A percentile compares a stretch with the other conserved stretches of the same genome.
Conservation (phyloP, 1,140 invertebrate species). For the Diuraphis noxia region DNA sequence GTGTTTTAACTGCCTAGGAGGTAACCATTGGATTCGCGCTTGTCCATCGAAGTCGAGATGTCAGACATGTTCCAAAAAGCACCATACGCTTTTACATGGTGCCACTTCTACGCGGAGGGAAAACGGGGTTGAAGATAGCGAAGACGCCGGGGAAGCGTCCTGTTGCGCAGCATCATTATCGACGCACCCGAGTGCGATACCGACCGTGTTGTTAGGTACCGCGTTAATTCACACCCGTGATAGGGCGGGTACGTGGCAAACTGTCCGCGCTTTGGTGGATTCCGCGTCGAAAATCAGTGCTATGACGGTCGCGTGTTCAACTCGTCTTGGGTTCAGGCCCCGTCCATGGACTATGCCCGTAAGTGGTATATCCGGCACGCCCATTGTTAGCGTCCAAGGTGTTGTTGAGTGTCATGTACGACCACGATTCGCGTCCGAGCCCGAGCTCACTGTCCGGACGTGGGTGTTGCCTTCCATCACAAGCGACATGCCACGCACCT, state of each 20-base stretch:
- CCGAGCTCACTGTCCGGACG: neutral
- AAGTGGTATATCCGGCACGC: neutral
- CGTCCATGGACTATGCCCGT: neutral
- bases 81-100: neutral
- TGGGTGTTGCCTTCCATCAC: neutral
- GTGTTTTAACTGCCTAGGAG: neutral
- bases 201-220: neutral
- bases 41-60: neutral
- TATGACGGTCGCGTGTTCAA: neutral
- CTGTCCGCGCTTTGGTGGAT: neutral
- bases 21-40: neutral
- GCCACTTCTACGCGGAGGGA: neutral
- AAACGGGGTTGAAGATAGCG: neutral
- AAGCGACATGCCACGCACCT: neutral
- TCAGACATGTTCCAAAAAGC: neutral
- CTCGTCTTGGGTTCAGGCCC: neutral
- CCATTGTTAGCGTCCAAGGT: neutral
- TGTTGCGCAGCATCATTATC: neutral
- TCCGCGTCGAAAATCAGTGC: neutral
- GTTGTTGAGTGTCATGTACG: neutral
- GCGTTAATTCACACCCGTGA: neutral
- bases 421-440: neutral
- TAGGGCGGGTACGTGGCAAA: neutral
- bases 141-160: neutral
- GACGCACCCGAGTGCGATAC: neutral